Evolutionary conservation across 2,888 invertebrate genomes (phyloP).

Genomic region (Willowsia nigromaculata): DNA sequence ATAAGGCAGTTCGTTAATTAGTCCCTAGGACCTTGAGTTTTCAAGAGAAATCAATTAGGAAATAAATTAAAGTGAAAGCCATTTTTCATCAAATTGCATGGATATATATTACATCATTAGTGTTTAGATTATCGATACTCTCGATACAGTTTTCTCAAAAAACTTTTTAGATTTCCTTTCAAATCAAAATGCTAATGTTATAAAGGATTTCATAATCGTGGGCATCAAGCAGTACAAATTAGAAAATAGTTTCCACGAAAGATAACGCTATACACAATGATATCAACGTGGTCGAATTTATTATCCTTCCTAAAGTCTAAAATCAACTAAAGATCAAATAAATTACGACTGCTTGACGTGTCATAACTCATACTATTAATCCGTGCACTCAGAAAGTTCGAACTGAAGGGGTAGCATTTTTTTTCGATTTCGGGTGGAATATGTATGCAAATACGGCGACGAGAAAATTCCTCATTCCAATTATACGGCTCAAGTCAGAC

Average conservation of each 20-base stretch:
- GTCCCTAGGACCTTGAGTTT: background rate
- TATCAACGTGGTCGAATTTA: background rate
- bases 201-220: no score
- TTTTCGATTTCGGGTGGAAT: no score
- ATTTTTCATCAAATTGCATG: background rate
- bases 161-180: no score
- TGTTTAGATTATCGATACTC: no score
- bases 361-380: conserved; percentile 15
- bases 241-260: no score
- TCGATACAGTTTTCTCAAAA: no score
- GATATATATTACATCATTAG: no score
- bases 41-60: background rate
- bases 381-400: background rate
- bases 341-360: background rate
- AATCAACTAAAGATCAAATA: background rate
- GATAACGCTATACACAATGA: background rate
- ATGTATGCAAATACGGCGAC: background rate
- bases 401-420: no score
- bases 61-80: background rate
- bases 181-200: no score
- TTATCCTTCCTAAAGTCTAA: no score
- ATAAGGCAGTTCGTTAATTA: background rate
- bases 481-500: background rate
- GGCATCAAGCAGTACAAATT: no score
- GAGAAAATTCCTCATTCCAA: background rate